Base-by-base conservation (phyloP, 1,140 invertebrate genomes). In the Bemisia tabaci region DNA sequence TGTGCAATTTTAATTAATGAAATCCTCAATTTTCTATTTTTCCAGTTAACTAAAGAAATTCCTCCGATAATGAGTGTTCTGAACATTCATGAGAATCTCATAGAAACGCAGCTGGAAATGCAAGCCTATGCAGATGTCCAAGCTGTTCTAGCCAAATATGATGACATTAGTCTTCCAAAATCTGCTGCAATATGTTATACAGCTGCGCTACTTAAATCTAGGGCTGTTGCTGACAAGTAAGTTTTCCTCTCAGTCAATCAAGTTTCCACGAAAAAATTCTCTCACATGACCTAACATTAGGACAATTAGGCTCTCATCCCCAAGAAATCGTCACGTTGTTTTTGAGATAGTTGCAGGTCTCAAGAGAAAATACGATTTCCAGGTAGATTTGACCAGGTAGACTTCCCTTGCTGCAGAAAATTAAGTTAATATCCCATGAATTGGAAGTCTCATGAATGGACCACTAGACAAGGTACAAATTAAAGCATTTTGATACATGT, bases 171-270 rank as follows among this genome's bases (percentile, higher is more conserved):
- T 74, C 79, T 96, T 72, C 95, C 95, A 25, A 96, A 96, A 77
- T 97, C 94, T 66, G 95, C 95, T 12, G 90, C 93, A n/a, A 94
- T 98, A 71, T 95, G 93, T 79, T 98, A 97, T 77, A 98, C 96
- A 67, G 90, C 93, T 27, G 96, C 96, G 22, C 77, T 98, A 66
- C 80, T 98, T 11, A 97, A 97, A 80, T 92, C 94, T 0, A 84
- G 95, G 73, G 80, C 88, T 63, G 94, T 97, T 9, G 93, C 92
- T 59, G 95, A 97, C 73, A 95, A 95, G 85, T 87, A 78, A 81
- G 82, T 78, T 39, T 65, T 48, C n/a, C n/a, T n/a, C 24, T 9
- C 1, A 72, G 59, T 62, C 39, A 70, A 63, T 71, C 26, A 22
- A n/a, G 23, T 59, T 23, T 59, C n/a, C 59, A 65, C n/a, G n/a